Conservation (phyloP, 2,113 vertebrate species). For the Pithys albifrons region DNA sequence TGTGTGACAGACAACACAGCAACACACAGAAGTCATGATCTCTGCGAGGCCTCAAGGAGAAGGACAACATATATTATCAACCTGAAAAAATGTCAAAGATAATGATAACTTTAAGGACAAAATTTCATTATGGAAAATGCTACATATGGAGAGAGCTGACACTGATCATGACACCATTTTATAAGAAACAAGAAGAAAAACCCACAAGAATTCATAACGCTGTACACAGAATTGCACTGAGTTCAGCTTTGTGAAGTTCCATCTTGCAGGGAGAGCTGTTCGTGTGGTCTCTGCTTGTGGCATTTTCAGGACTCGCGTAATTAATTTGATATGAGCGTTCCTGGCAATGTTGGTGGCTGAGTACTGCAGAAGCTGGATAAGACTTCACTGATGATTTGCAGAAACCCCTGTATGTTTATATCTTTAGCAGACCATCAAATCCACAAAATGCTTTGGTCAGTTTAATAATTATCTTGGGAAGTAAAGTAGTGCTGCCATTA, state of each 20-base stretch:
- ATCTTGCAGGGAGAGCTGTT: background rate
- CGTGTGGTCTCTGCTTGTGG: background rate
- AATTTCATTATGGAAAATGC: background rate
- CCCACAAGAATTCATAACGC: background rate
- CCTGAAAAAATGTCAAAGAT: background rate
- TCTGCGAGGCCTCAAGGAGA: background rate
- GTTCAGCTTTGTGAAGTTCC: background rate
- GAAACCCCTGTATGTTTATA: slow-evolving; percentile 25
- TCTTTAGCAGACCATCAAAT: slow-evolving; percentile 76
- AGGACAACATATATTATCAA: background rate
- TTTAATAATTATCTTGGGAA: slow-evolving; percentile 11
- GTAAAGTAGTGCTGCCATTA: background rate
- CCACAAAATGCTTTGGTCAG: background rate
- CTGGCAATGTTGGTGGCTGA: slow-evolving; percentile 9
- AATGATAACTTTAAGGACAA: background rate
- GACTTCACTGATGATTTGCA: slow-evolving; percentile 32
- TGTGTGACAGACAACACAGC: background rate
- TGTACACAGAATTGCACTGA: background rate
- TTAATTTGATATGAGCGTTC: slow-evolving; percentile 13
- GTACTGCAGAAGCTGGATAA: background rate
- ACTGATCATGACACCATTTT: background rate
- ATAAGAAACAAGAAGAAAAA: background rate
- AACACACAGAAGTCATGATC: background rate
- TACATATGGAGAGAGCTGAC: background rate
- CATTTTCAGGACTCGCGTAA: background rate